These are phyloP conservation scores for Pissodes strobi DNA, from an alignment of 1,140 invertebrate genomes.

Conservation along the genomic window DNA sequence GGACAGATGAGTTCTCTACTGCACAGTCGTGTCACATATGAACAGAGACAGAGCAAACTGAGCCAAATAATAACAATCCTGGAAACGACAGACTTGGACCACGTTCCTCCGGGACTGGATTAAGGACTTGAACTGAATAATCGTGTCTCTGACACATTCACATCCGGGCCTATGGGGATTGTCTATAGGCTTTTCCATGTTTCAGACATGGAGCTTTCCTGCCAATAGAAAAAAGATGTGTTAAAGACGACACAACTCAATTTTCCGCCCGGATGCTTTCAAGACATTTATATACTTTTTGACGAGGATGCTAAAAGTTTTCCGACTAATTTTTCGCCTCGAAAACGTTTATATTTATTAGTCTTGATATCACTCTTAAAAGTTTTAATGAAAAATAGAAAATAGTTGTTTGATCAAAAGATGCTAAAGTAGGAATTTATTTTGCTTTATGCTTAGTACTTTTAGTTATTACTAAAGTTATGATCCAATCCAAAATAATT, in stretches of 20 bases:
- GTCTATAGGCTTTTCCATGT: conserved; percentile 26
- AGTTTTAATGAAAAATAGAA: too few relatives aligned
- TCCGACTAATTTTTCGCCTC: not conserved
- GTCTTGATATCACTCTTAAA: too few relatives aligned
- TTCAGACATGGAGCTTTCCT: conserved; percentile 2
- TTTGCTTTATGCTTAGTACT: too few relatives aligned
- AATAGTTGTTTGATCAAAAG: too few relatives aligned
- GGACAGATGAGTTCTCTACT: conserved; percentile 24
- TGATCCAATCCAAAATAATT: too few relatives aligned
- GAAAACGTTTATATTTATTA: too few relatives aligned
- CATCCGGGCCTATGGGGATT: conserved; percentile 23
- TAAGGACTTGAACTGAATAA: conserved; percentile 36
- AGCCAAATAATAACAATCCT: conserved; percentile 33
- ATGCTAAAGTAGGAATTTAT: too few relatives aligned
- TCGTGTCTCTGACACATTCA: conserved; percentile 31
- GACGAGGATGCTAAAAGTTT: not conserved
- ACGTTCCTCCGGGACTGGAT: conserved; percentile 27
- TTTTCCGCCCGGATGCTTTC: conserved; percentile 1
- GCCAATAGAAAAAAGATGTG: conserved; percentile 7
- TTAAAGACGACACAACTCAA: conserved; percentile 9
- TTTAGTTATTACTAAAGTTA: too few relatives aligned
- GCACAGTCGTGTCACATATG: conserved; percentile 28
- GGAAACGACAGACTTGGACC: conserved; percentile 34
- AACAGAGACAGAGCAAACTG: conserved; percentile 20
- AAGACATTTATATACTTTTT: conserved; percentile 9